These are phyloP conservation scores for Hirtodrosophila cameraria DNA, from an alignment of 2,888 invertebrate genomes.

Conservation along the genomic window DNA sequence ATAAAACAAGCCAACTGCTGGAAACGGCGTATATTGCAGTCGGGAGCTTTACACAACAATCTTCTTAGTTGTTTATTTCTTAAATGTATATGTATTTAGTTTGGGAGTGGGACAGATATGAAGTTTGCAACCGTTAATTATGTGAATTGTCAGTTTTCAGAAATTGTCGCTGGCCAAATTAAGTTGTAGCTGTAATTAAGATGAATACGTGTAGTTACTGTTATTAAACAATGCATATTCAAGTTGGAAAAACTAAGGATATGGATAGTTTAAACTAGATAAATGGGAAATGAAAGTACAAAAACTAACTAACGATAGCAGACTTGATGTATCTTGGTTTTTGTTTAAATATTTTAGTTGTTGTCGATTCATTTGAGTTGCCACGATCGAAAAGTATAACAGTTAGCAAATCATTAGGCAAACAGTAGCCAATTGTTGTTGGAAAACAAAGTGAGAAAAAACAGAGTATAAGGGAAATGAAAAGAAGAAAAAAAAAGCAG, in stretches of 20 bases:
- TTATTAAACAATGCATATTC: no score
- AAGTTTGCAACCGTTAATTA: conserved; percentile 32
- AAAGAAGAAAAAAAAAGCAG: neutral
- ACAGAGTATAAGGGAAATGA: neutral
- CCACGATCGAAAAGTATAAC: conserved; percentile 9
- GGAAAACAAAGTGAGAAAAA: neutral
- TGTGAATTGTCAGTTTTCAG: conserved; percentile 3
- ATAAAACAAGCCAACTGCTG: no score
- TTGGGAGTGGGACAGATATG: conserved; percentile 8
- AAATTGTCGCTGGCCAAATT: conserved; percentile 21
- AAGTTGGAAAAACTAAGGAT: no score
- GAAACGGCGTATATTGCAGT: no score
- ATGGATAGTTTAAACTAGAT: no score
- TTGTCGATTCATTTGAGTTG: conserved; percentile 2
- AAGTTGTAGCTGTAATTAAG: conserved; percentile 46
- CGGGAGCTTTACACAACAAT: no score
- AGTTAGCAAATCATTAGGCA: conserved; percentile 34
- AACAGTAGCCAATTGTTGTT: conserved; percentile 27
- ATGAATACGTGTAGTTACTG: neutral
- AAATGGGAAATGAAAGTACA: no score
- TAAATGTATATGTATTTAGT: conserved; percentile 1
- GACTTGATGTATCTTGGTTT: no score
- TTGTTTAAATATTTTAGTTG: no score
- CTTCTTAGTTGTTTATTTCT: neutral
- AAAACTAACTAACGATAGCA: no score